Conservation (phyloP, 2,113 vertebrate genomes). For the Microtus richardsoni region DNA sequence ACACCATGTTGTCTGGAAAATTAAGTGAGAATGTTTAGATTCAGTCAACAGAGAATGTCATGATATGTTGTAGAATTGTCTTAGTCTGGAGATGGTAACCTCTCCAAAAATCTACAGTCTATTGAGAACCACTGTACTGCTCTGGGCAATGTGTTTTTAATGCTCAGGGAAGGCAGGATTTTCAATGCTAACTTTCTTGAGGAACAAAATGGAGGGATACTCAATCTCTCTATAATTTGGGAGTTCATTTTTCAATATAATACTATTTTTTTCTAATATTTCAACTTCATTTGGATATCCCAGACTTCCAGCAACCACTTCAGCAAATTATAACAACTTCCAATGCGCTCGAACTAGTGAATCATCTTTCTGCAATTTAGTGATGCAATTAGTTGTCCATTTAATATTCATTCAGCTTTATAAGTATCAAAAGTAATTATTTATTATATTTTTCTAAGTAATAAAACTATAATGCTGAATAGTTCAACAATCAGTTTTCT, state of each 20-base stretch:
- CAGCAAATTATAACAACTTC: neutral
- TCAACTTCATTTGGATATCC: neutral
- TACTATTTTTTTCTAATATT: neutral
- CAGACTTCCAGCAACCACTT: neutral
- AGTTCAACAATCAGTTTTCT: neutral
- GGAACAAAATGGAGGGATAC: neutral
- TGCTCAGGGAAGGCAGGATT: neutral
- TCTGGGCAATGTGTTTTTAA: neutral
- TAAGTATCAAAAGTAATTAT: neutral
- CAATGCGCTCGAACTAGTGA: neutral
- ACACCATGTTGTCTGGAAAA: neutral
- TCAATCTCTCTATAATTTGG: neutral
- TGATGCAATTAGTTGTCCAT: neutral
- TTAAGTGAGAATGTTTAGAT: neutral
- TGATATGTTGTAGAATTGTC: neutral
- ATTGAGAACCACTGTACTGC: neutral
- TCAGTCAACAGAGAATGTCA: neutral
- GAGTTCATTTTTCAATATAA: neutral
- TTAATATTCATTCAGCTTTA: conserved; percentile 1
- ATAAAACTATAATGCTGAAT: neutral
- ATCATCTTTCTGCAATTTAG: neutral
- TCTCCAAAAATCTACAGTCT: neutral
- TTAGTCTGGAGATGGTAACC: neutral
- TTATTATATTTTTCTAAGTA: neutral
- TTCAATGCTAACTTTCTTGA: neutral